Base-by-base conservation (phyloP, 1,140 invertebrate genomes). In the Oryctes rhinoceros region DNA sequence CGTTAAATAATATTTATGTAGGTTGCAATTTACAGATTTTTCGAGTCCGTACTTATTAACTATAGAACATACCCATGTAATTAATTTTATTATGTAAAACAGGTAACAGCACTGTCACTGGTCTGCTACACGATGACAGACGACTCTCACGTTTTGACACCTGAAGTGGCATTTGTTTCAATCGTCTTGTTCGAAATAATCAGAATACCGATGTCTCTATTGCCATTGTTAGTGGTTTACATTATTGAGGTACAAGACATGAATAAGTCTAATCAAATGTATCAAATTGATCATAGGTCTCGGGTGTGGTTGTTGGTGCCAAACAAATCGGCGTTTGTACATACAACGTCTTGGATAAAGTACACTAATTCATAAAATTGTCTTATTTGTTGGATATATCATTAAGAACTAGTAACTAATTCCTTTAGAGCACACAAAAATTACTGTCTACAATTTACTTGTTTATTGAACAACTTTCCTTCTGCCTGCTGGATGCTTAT, bases 171-270 rank as follows among this genome's bases (percentile, higher is more conserved):
- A 78, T 97, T 98, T 90, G 96, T 97, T 49, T 93, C 96, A 80
- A 90, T 98, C 82, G 90, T 95, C 76, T 89, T 98, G 80, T 97
- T 98, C 89, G 95, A 94, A 87, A 93, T 96, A 82, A 92, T 98
- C 85, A 91, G 94, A 84, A 91, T 96, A 85, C 95, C 96, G 71
- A 89, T 95, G 88, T 90, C 90, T 82, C 88, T 93, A 83, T 89
- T 94, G 81, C 93, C 94, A 53, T 89, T 94, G 89, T 89, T 94
- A 87, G 89, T 93, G 85, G 91, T 93, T 79, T 91, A 91, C 82
- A 88, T 89, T 80, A 90, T 93, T 79, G 92, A 94, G 92, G 93
- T 94, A 92, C 87, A 78, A 53, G 65, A 30, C 24, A 37, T 71
- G 24, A 71, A 4, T 37, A 24, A 13, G 87, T n/a, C n/a, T 76